Evolutionary conservation across 2,797 vertebrate species (phyloP), one percentile per base, ranked within the genome.

Genomic region (Parotocinclus haroldoi): DNA sequence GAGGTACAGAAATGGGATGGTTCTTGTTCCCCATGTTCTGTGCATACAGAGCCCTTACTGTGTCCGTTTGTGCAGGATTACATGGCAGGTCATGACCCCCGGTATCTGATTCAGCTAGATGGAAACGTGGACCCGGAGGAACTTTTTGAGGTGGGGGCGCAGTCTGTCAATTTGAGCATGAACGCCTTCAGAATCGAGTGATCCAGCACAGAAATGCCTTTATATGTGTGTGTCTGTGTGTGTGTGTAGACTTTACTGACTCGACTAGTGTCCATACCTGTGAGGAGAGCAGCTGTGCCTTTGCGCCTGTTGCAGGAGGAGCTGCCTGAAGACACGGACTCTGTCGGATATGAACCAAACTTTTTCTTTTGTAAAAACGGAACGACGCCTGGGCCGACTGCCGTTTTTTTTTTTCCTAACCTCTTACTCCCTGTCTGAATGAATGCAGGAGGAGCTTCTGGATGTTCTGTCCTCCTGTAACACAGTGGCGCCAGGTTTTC

Each of bases 41-140:
- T 14, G n/a, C 13, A 38, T 37, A 55, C 3, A 27, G 27, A 27
- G 27, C 5, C 27, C 27, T 27, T 27, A 27, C 12, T 10, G 13
- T 55, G 36, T 13, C 7, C 16, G 45, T 39, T 76, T 76, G 68
- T 73, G 10, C 65, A 98, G 97, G 90, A 92, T 64, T 86, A 93
- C 69, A 93, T 98, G 87, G 79, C 83, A 63, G 82, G 86, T 16
- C 93, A 94, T 11, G 85, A 92, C 77, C 88, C 89, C 1, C 82
- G 89, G 0, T 89, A 84, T 72, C 78, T 94, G 57, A 85, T 98
- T 80, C 93, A 98, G 75, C 78, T 99, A 53, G 90, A 98, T 83
- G 97, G 96, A 86, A 93, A 90, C 79, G 89, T 84, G 50, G 58
- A 83, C 52, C 78, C 88, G 60, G 88, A 94, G 17, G 86, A 90